Percentiles rank a stretch among this genome's conserved stretches.
Conservation (phyloP, 2,113 vertebrate species). For the Suncus etruscus region DNA sequence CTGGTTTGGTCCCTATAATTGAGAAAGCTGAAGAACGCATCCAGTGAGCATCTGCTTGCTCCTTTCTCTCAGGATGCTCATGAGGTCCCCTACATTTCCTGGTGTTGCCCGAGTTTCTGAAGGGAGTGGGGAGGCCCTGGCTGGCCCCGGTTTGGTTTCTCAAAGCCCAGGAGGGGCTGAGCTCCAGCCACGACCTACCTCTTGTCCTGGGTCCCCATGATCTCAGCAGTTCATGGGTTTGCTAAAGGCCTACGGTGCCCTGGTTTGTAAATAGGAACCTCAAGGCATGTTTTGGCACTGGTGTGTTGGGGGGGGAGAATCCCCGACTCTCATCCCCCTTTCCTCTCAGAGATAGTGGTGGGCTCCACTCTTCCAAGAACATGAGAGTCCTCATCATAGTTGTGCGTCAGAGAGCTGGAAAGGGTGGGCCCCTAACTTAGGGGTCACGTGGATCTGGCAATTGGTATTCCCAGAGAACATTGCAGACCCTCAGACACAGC, state of each 20-base stretch:
- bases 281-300: conserved; percentile 83
- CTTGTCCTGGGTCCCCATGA: conserved; percentile 44
- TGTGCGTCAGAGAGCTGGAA: conserved; percentile 84
- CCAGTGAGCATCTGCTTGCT: conserved; percentile 80
- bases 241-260: conserved; percentile 89
- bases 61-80: conserved; percentile 73
- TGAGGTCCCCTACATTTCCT: conserved; percentile 30
- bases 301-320: conserved; percentile 77
- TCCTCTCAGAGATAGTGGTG: conserved; percentile 54
- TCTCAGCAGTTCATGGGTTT: conserved; percentile 70
- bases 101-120: conserved; percentile 38
- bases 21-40: conserved; percentile 79
- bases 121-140: conserved; percentile 40
- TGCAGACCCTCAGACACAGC: conserved; percentile 76
- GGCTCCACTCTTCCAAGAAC: conserved; percentile 58
- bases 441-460: conserved; percentile 89
- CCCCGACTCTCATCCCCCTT: conserved; percentile 42
- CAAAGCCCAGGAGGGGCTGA: conserved; percentile 38
- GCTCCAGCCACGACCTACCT: conserved; percentile 24
- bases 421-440: conserved; percentile 90
- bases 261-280: conserved; percentile 95
- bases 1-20: conserved; percentile 82
- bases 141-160: conserved; percentile 56
- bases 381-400: conserved; percentile 31
- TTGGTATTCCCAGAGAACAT: conserved; percentile 90